Conservation (phyloP, 2,888 invertebrate species). For the Agrotis segetum region DNA sequence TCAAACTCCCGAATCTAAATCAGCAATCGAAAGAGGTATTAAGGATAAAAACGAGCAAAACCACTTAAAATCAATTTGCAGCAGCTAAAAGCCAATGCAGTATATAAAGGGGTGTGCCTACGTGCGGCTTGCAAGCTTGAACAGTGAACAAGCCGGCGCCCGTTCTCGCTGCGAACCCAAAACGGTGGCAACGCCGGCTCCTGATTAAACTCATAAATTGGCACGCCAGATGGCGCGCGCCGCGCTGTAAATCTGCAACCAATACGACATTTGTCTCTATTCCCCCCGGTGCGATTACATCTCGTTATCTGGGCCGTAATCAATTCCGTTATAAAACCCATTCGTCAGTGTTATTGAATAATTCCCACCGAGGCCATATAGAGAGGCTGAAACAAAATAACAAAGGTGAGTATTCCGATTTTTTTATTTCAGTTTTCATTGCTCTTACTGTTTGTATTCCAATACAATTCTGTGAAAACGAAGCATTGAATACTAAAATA, state of each 20-base stretch:
- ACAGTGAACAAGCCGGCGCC: conserved; percentile 62
- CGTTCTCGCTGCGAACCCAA: conserved; percentile 62
- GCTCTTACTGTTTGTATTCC: conserved; percentile 33
- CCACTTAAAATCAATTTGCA: conserved; percentile 65
- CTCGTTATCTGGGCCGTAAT: conserved; percentile 74
- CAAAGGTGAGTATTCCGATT: conserved; percentile 40
- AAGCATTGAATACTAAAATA: conserved; percentile 51
- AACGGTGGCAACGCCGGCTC: conserved; percentile 65
- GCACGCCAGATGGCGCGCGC: conserved; percentile 85
- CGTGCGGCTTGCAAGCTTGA: conserved; percentile 56
- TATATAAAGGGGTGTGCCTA: conserved; percentile 59
- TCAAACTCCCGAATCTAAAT: conserved; percentile 38
- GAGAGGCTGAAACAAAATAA: conserved; percentile 42
- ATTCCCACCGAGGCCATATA: conserved; percentile 55
- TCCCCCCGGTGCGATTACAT: conserved; percentile 78
- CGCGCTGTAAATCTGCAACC: conserved; percentile 88
- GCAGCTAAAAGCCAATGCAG: conserved; percentile 63
- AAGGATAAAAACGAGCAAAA: conserved; percentile 54
- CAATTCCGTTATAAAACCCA: conserved; percentile 70
- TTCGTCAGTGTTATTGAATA: conserved; percentile 71
- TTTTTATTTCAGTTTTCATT: conserved; percentile 53
- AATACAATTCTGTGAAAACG: conserved; percentile 16
- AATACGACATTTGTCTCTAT: conserved; percentile 89
- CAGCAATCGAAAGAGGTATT: conserved; percentile 40
- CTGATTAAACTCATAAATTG: conserved; percentile 90